These are phyloP conservation scores for Syrmaticus mikado DNA, from an alignment of 2,113 vertebrate species.

Conservation along the genomic window DNA sequence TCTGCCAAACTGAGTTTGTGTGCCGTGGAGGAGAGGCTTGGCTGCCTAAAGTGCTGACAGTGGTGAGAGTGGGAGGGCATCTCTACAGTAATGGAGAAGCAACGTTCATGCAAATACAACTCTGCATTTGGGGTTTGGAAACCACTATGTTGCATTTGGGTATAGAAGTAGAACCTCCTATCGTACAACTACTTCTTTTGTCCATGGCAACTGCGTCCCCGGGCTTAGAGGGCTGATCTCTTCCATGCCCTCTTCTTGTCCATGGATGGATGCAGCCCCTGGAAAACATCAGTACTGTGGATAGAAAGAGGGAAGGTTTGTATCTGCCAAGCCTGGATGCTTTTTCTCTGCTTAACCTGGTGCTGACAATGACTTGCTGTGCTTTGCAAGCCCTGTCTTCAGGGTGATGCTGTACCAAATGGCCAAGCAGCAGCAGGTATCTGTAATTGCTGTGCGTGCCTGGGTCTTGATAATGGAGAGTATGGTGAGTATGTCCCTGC, in stretches of 20 bases:
- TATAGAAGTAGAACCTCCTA: not conserved
- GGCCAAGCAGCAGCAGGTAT: not conserved
- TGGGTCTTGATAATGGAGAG: not conserved
- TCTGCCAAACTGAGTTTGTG: not conserved
- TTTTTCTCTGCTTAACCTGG: not conserved
- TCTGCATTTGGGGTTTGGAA: not conserved
- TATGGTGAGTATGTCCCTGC: not conserved
- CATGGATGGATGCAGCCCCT: not conserved
- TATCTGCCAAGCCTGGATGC: not conserved
- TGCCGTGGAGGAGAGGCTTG: not conserved
- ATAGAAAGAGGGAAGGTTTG: not conserved
- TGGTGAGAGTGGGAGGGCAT: not conserved
- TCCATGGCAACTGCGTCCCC: too few species aligned
- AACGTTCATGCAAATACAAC: not conserved
- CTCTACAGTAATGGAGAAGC: not conserved
- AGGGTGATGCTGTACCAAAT: not conserved
- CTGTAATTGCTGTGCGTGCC: not conserved
- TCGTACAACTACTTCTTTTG: not conserved
- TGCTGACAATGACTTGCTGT: accelerated
- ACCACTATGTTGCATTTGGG: not conserved
- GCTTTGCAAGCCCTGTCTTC: accelerated
- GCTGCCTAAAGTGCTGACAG: not conserved
- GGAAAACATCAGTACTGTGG: accelerated
- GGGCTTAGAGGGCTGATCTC: not conserved
- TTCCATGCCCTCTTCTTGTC: not conserved